These are phyloP conservation scores for Drosophila aff. DNA, from an alignment of 1,140 invertebrate genomes.

Conservation along the genomic window DNA sequence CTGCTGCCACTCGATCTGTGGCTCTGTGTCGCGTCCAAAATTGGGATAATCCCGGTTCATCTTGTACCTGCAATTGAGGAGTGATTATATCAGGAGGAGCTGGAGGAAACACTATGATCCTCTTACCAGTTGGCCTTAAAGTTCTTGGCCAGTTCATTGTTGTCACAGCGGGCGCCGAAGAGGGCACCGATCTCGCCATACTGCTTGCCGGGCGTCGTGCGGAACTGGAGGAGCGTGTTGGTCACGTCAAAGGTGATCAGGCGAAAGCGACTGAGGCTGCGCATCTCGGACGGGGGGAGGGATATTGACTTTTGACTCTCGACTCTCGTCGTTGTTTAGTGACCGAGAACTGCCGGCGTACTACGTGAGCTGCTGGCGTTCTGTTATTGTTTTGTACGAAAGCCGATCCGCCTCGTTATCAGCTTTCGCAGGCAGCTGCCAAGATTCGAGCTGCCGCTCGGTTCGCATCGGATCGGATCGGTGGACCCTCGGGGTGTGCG, in stretches of 20 bases:
- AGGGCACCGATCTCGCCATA: constrained; percentile 90
- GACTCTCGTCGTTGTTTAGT: constrained; percentile 17
- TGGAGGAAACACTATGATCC: no score
- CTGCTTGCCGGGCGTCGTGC: constrained; percentile 89
- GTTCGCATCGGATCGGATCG: constrained; percentile 14
- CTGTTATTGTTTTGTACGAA: constrained; percentile 52
- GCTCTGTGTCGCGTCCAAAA: constrained; percentile 89
- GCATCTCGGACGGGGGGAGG: constrained; percentile 57
- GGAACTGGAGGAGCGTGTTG: constrained; percentile 92
- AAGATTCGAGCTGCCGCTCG: constrained; percentile 22
- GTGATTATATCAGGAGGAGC: background rate
- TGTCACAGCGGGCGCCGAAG: constrained; percentile 89
- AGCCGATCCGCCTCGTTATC: constrained; percentile 38
- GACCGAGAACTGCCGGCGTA: constrained; percentile 45
- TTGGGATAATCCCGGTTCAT: constrained; percentile 91
- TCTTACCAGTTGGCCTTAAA: constrained; percentile 88
- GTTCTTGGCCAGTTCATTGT: constrained; percentile 87
- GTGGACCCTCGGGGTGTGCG: background rate
- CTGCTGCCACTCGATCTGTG: constrained; percentile 89
- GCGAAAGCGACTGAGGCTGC: constrained; percentile 85
- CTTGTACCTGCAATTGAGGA: constrained; percentile 59
- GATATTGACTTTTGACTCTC: constrained; percentile 8
- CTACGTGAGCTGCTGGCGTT: constrained; percentile 49
- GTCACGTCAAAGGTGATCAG: constrained; percentile 95
- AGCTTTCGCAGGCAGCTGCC: constrained; percentile 32